Evolutionary conservation across 2,797 vertebrate genomes (phyloP).

Genomic region (Benthosema pterotum): DNA sequence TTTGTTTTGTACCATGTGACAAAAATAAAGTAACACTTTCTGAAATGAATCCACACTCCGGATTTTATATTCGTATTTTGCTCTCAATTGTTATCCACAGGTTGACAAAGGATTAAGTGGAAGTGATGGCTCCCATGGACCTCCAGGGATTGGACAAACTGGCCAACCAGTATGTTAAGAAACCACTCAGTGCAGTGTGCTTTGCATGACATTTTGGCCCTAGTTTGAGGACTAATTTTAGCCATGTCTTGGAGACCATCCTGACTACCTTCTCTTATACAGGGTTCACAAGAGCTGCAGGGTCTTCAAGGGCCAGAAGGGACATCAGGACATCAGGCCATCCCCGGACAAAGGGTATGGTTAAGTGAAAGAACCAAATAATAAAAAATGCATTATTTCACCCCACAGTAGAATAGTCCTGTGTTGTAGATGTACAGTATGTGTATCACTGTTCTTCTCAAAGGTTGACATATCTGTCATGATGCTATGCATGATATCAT

Average conservation of each 20-base stretch:
- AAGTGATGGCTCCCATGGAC: slow-evolving; percentile 84
- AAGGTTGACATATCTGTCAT: too few species aligned
- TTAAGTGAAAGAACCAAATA: slow-evolving; percentile 12
- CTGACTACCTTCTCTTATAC: slow-evolving; percentile 42
- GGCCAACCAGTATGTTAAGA: slow-evolving; percentile 83
- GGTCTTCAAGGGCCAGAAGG: slow-evolving; percentile 89
- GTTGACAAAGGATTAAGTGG: slow-evolving; percentile 88
- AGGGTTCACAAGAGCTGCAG: slow-evolving; percentile 93
- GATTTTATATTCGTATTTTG: too few species aligned
- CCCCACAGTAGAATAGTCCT: too few species aligned
- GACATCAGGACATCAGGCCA: slow-evolving; percentile 85
- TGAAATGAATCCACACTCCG: too few species aligned
- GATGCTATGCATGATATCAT: too few species aligned
- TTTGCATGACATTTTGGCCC: neutral
- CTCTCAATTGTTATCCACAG: slow-evolving; percentile 74
- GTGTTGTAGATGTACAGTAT: too few species aligned
- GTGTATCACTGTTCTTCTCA: too few species aligned
- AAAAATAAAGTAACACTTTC: too few species aligned
- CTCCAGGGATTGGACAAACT: slow-evolving; percentile 85
- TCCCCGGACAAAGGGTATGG: slow-evolving; percentile 89
- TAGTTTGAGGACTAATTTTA: neutral
- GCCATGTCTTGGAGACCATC: slow-evolving; percentile 1
- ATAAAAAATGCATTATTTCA: too few species aligned
- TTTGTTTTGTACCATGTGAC: too few species aligned
- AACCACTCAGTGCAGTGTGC: slow-evolving; percentile 11